phyloP scores from a whole-genome alignment of 2,888 invertebrate species.

The Helobdella robusta region DNA sequence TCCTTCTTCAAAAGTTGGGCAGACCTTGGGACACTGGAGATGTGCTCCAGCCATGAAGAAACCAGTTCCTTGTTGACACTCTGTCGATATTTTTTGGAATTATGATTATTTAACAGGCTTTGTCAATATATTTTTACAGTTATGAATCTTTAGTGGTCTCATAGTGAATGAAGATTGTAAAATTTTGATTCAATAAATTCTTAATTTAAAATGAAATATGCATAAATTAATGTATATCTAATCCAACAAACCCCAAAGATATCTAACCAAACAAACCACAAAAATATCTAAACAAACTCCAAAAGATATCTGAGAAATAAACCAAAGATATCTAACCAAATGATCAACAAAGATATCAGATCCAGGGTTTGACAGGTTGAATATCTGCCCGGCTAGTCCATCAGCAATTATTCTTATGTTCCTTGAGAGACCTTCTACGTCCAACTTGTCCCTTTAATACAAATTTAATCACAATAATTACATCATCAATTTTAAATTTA shows the following conservation, averaged over 20 bases:
- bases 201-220: no score
- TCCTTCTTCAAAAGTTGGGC: constrained; percentile 61
- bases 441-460: constrained; percentile 46
- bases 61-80: constrained; percentile 65
- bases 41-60: constrained; percentile 65
- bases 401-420: constrained; percentile 71
- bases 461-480: no score
- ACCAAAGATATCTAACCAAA: constrained; percentile 56
- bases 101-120: not conserved
- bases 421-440: constrained; percentile 56
- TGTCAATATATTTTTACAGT: not conserved
- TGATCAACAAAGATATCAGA: constrained; percentile 63
- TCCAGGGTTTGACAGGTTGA: constrained; percentile 44
- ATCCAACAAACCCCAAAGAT: no score
- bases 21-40: constrained; percentile 65
- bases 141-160: not conserved
- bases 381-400: constrained; percentile 63
- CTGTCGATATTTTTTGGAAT: no score
- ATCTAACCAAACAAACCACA: no score
- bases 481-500: no score
- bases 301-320: no score
- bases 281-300: not conserved
- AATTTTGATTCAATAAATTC: no score
- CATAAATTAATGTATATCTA: no score
- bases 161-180: not conserved